phyloP scores from a whole-genome alignment of 2,113 vertebrate species.

The Mesocricetus auratus region DNA sequence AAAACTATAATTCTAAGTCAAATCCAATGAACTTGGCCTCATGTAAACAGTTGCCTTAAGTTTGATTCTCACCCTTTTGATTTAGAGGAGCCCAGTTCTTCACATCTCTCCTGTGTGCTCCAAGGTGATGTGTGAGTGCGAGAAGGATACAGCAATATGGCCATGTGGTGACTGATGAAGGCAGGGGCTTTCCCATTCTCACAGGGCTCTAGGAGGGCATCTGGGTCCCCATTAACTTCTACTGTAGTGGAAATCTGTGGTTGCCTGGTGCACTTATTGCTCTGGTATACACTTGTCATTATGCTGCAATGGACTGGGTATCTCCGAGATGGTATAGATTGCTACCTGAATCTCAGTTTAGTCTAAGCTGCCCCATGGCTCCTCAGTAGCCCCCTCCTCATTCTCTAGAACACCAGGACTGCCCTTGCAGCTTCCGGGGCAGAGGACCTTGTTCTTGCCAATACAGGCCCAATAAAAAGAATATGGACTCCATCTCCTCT shows the following conservation, averaged over 20 bases:
- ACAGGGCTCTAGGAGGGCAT: neutral
- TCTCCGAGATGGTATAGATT: neutral
- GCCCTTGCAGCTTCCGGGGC: neutral
- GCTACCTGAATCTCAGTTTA: neutral
- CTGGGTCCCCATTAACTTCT: neutral
- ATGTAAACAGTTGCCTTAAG: neutral
- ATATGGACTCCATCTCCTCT: neutral
- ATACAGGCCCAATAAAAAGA: neutral
- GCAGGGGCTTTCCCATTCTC: neutral
- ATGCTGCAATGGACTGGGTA: neutral
- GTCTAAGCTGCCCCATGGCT: neutral
- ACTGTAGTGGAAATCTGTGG: no score
- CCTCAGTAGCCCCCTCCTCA: neutral
- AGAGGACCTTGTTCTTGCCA: neutral
- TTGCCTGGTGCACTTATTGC: neutral
- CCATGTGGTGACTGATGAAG: neutral
- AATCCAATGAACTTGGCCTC: neutral
- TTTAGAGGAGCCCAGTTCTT: neutral
- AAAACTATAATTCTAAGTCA: neutral
- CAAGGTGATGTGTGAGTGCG: neutral
- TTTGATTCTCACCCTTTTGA: neutral
- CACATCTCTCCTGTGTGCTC: neutral
- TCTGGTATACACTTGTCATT: no score
- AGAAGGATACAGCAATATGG: neutral
- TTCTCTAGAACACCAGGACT: neutral